phyloP scores from a whole-genome alignment of 2,888 invertebrate genomes.

The Neria commutata region DNA sequence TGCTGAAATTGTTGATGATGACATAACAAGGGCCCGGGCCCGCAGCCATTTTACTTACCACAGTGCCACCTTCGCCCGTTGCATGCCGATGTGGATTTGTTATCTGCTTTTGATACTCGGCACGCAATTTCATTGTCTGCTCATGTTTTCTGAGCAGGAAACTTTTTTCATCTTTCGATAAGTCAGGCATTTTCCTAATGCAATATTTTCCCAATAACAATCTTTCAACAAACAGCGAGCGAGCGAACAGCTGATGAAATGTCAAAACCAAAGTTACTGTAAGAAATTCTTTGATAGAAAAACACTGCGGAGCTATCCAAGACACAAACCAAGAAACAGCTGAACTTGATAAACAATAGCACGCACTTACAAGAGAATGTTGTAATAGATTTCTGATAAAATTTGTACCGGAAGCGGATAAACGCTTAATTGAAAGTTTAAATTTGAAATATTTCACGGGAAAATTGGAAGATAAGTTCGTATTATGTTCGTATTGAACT shows the following conservation, averaged over 20 bases:
- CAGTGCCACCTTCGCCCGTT: conserved; percentile 69
- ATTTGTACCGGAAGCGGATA: too few species aligned
- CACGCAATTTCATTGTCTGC: conserved; percentile 61
- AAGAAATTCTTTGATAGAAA: too few species aligned
- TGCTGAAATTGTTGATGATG: conserved; percentile 40
- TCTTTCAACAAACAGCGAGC: background rate
- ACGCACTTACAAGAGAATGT: too few species aligned
- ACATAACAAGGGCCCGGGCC: conserved; percentile 51
- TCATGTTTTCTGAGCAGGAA: conserved; percentile 53
- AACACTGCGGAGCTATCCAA: too few species aligned
- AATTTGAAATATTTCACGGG: too few species aligned
- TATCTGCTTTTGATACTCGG: conserved; percentile 74
- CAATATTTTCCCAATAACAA: background rate
- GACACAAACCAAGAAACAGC: too few species aligned
- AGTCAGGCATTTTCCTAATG: conserved; percentile 31
- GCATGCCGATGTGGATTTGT: conserved; percentile 76
- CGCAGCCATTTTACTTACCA: conserved; percentile 66
- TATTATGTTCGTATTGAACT: too few species aligned
- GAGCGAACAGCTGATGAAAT: background rate
- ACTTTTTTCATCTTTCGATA: conserved; percentile 47
- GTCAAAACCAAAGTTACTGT: too few species aligned
- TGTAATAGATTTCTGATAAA: too few species aligned
- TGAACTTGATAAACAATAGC: too few species aligned
- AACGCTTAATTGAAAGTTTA: too few species aligned
- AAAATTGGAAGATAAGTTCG: too few species aligned